Percentiles rank a stretch among this genome's conserved stretches.
Evolutionary conservation across 2,113 vertebrate genomes (phyloP).

Genomic region (Elachura formosa): DNA sequence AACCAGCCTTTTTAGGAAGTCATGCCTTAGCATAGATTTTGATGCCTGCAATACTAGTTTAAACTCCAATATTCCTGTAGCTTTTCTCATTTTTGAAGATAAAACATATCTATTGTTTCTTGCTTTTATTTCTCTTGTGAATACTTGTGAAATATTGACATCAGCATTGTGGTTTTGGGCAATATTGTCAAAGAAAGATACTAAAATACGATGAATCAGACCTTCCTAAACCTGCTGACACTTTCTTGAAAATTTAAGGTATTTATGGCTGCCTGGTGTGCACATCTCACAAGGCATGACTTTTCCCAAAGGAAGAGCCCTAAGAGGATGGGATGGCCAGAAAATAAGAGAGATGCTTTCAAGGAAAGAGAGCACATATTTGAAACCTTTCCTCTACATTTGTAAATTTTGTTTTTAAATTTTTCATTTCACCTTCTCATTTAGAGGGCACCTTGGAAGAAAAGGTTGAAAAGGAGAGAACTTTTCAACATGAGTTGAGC

Average conservation of each 20-base stretch:
- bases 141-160: background rate
- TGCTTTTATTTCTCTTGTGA: background rate
- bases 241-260: background rate
- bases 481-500: background rate
- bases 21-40: background rate
- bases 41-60: background rate
- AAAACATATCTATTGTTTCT: background rate
- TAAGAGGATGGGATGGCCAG: background rate
- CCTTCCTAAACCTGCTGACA: background rate
- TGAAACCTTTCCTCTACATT: accelerated
- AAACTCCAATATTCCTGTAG: background rate
- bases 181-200: background rate
- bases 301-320: background rate
- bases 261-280: background rate
- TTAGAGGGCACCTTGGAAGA: background rate
- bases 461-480: too few relatives aligned
- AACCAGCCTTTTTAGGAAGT: background rate
- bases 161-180: background rate
- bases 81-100: background rate
- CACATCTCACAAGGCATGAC: background rate
- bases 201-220: background rate
- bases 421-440: background rate
- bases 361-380: background rate
- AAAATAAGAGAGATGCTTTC: background rate
- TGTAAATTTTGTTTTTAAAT: background rate